Conservation (phyloP, 2,113 vertebrate species). For the Poeciliopsis prolifica region DNA sequence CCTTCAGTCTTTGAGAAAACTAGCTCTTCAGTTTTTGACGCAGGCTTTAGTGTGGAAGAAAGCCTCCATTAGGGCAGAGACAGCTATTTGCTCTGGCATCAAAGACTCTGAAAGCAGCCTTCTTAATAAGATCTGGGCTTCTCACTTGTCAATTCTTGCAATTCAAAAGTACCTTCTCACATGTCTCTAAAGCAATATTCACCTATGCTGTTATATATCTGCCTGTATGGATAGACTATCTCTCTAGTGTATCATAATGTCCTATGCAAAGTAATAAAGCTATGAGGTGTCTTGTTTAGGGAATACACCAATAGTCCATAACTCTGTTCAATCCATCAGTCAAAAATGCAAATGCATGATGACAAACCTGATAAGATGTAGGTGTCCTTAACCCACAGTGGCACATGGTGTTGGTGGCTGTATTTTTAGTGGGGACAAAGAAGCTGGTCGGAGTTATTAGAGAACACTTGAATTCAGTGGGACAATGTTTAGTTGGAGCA, state of each 20-base stretch:
- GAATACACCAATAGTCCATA: not conserved
- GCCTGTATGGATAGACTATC: not conserved
- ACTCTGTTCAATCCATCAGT: too few relatives aligned
- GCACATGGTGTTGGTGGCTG: too few relatives aligned
- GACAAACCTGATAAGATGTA: too few relatives aligned
- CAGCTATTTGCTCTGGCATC: conserved; percentile 35
- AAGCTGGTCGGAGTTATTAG: too few relatives aligned
- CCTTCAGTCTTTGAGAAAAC: conserved; percentile 26
- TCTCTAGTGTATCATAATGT: not conserved
- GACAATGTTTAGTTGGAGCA: conserved; percentile 10
- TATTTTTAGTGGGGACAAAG: too few relatives aligned
- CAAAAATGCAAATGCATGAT: too few relatives aligned
- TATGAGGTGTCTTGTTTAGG: not conserved
- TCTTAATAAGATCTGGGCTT: conserved; percentile 28
- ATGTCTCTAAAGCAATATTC: conserved; percentile 17
- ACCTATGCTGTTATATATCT: not conserved
- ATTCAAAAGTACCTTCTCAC: conserved; percentile 29
- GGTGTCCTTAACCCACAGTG: too few relatives aligned
- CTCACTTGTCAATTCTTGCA: conserved; percentile 1
- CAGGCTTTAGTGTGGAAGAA: conserved; percentile 28
- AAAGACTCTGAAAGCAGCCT: conserved; percentile 29
- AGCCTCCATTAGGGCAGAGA: conserved; percentile 40
- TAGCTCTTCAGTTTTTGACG: conserved; percentile 35
- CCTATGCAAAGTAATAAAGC: conserved; percentile 4
- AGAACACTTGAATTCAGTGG: too few relatives aligned